Evolutionary conservation across 2,888 invertebrate species (phyloP).

Genomic region (Agriopis aurantiaria): DNA sequence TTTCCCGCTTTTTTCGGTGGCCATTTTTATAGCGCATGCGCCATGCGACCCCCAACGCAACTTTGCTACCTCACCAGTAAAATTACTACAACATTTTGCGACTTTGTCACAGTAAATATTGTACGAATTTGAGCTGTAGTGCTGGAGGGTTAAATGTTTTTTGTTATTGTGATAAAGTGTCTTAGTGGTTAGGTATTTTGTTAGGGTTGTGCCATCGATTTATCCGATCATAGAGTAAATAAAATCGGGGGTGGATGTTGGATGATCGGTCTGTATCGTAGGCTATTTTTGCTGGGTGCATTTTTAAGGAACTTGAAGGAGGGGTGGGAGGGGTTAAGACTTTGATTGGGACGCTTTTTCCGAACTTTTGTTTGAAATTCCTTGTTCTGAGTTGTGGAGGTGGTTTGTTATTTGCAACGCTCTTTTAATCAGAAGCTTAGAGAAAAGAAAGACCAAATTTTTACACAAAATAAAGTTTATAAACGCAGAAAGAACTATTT

Average conservation of each 20-base stretch:
- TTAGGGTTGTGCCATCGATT: constrained; percentile 68
- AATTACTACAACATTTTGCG: neutral
- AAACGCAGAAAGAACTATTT: too few species aligned
- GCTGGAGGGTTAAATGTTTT: neutral
- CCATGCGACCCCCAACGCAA: constrained; percentile 45
- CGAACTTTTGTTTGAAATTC: constrained; percentile 29
- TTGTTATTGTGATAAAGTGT: constrained; percentile 14
- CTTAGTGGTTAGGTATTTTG: neutral
- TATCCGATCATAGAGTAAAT: constrained; percentile 72
- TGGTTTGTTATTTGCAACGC: constrained; percentile 7
- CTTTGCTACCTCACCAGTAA: constrained; percentile 10
- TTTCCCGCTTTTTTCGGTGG: constrained; percentile 80
- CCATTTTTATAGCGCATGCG: constrained; percentile 84
- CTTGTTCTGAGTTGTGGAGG: constrained; percentile 16
- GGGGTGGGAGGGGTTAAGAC: constrained; percentile 28
- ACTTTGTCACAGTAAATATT: constrained; percentile 22
- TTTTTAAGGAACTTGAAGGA: constrained; percentile 42
- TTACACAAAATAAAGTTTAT: neutral
- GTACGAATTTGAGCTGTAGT: neutral
- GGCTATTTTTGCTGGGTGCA: constrained; percentile 46
- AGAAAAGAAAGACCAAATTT: neutral
- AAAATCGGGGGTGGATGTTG: constrained; percentile 62
- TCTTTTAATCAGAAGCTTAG: neutral
- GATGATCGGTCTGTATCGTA: constrained; percentile 47
- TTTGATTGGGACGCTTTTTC: constrained; percentile 36